Evolutionary conservation across 2,888 invertebrate genomes (phyloP), one percentile per base, ranked within the genome.

Genomic region (Nymphalis urticae): DNA sequence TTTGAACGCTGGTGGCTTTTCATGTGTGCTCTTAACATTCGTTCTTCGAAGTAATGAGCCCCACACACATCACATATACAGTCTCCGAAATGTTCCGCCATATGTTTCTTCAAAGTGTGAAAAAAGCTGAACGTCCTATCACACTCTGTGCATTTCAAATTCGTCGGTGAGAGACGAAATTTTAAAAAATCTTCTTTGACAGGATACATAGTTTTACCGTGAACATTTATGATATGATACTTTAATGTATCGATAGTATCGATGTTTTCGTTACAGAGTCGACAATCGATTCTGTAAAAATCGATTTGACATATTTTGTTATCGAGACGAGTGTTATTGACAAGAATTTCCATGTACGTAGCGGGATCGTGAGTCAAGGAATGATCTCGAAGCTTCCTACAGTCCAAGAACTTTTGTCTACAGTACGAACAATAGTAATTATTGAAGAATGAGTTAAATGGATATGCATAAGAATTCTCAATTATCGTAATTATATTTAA

Each of bases 31-130:
- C 84, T 66, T 17, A 93, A 72, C 78, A 93, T 93, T 0, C 90
- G 79, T 4, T 88, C 86, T 60, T 93, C 91, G 17, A 93, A 87
- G 62, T 93, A 94, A 59, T 90, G 88, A 0, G 91, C 93, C 0
- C 92, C 89, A 69, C 91, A 92, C 0, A 87, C 75, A 54, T 91
- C 88, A 9, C 93, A 93, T 0, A 90, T 86, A 10, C 85, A 88
- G 0, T 87, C 86, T 0, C 90, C 89, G 36, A 91, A 91, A 73
- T 90, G 90, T 8, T 88, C 85, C 0, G 88, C 87, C 90, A 89
- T 90, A 65, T 88, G 89, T 58, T 90, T 89, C 62, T 88, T 87
- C 17, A 91, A 62, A 0, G 88, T 87, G 68, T 90, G 89, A 72
- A 89, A 88, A 72, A 79, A 89, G 36, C 73, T 82, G 78, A 75